These are phyloP conservation scores for Erpetoichthys calabaricus DNA, from an alignment of 2,797 vertebrate species.

Conservation along the genomic window DNA sequence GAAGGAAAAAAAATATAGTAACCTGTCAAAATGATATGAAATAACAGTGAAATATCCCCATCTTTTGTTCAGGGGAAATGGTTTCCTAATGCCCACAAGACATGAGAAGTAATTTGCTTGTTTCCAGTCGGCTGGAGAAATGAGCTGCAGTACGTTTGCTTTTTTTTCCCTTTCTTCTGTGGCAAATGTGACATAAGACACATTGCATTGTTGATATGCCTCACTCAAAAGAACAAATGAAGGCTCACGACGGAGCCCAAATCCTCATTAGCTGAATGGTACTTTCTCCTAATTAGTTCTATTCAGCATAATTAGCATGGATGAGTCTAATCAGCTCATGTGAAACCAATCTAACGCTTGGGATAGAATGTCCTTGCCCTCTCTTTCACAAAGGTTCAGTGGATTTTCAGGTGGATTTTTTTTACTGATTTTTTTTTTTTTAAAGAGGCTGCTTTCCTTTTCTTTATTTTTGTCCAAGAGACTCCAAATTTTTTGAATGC, in stretches of 20 bases:
- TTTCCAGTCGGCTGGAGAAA: too few species aligned
- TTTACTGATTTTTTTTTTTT: conserved; percentile 13
- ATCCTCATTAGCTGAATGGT: conserved; percentile 88
- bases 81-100: too few species aligned
- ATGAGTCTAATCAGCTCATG: conserved; percentile 92
- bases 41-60: too few species aligned
- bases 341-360: conserved; percentile 90
- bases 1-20: too few species aligned
- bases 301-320: conserved; percentile 88
- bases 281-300: conserved; percentile 96
- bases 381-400: conserved; percentile 65
- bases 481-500: neutral
- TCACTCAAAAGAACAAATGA: conserved; percentile 53
- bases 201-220: conserved; percentile 8
- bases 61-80: too few species aligned
- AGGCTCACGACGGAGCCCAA: conserved; percentile 71
- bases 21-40: too few species aligned
- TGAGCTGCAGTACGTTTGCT: neutral
- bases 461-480: conserved; percentile 15
- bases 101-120: too few species aligned
- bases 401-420: conserved; percentile 32
- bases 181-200: neutral
- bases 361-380: conserved; percentile 82
- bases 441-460: conserved; percentile 24
- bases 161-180: neutral